Conservation (phyloP, 92 coral and sea anemone genomes). For the Hydrozoanthus gracilis region DNA sequence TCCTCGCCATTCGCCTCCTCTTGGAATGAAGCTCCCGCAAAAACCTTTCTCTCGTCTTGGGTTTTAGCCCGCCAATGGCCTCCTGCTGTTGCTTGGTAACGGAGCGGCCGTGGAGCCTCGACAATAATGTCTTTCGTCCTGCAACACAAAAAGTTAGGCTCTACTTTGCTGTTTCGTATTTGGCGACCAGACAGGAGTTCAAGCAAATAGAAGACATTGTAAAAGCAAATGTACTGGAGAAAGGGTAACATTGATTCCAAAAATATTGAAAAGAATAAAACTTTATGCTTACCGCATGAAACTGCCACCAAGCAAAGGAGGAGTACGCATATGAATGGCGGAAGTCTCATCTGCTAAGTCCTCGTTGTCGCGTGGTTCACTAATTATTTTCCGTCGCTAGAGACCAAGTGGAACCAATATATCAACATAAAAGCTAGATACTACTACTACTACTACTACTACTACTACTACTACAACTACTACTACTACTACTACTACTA, state of each 20-base stretch:
- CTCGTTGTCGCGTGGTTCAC: not conserved
- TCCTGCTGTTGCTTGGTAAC: not conserved
- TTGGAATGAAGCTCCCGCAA: slow-evolving; percentile 17
- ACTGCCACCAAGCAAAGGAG: slow-evolving; percentile 5
- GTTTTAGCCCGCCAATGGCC: not conserved
- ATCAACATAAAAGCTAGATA: not conserved
- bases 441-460: not conserved
- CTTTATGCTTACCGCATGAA: slow-evolving; percentile 1
- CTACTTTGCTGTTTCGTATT: not conserved
- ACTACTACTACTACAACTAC: not conserved
- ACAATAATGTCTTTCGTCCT: slow-evolving; percentile 26
- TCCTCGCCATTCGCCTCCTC: slow-evolving; percentile 29
- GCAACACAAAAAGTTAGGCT: not conserved
- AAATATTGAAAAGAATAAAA: too few relatives aligned
- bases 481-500: not conserved
- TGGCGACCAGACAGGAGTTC: too few relatives aligned
- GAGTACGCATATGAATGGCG: not conserved
- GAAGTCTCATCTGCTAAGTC: slow-evolving; percentile 12
- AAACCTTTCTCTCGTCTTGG: slow-evolving; percentile 28
- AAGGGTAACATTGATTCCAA: too few relatives aligned
- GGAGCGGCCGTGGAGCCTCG: slow-evolving; percentile 23
- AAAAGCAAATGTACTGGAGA: too few relatives aligned
- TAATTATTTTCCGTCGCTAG: not conserved
- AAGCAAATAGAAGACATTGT: too few relatives aligned
- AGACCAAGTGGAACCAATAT: not conserved